These are phyloP conservation scores for Ruditapes philippinarum DNA, from an alignment of 1,140 invertebrate species.

Conservation along the genomic window DNA sequence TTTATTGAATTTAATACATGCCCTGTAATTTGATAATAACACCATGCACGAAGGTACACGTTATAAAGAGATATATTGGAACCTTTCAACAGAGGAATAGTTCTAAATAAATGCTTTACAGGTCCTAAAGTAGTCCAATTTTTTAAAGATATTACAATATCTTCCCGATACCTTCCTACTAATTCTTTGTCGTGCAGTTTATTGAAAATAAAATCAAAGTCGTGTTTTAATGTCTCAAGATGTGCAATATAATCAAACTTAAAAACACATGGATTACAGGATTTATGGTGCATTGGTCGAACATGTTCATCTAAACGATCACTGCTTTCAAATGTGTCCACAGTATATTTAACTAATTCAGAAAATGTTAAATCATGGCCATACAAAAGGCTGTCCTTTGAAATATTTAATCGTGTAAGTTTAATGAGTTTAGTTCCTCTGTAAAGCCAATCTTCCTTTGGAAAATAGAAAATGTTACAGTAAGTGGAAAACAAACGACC, in stretches of 20 bases:
- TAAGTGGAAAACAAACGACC: slow-evolving; percentile 15
- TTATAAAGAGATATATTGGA: not conserved
- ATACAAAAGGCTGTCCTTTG: not conserved
- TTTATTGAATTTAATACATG: not conserved
- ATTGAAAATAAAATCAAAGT: not conserved
- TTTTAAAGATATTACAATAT: not conserved
- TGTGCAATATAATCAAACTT: not conserved
- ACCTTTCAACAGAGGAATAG: not conserved
- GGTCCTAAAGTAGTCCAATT: not conserved
- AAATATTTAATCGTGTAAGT: not conserved
- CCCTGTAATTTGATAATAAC: not conserved
- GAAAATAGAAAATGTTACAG: slow-evolving; percentile 9
- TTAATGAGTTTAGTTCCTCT: not conserved
- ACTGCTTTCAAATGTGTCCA: not conserved
- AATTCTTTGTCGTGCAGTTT: not conserved
- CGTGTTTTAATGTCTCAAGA: not conserved
- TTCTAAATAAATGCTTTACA: not conserved
- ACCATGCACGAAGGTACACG: not conserved
- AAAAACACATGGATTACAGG: not conserved
- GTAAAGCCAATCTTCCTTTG: not conserved
- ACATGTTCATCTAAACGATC: not conserved
- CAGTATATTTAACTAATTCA: not conserved
- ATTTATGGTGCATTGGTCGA: not conserved
- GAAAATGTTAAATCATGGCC: slow-evolving; percentile 26
- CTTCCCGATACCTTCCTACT: not conserved